Percentiles rank a stretch among this genome's conserved stretches.
Evolutionary conservation across 2,113 vertebrate genomes (phyloP).

Genomic region (Saccopteryx leptura): DNA sequence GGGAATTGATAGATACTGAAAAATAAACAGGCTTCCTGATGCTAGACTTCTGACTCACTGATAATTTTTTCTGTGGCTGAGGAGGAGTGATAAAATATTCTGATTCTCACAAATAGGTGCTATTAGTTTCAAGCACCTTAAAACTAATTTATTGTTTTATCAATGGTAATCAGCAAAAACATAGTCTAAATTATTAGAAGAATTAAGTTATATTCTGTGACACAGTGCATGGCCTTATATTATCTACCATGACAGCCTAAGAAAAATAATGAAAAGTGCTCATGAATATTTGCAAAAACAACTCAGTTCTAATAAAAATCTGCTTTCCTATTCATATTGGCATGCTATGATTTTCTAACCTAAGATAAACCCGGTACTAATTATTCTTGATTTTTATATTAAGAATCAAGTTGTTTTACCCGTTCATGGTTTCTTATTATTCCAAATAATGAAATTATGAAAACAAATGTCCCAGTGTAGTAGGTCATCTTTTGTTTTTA

Average conservation of each 20-base stretch:
- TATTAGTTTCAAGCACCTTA: neutral
- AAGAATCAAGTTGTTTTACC: neutral
- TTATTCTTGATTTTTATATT: constrained; percentile 48
- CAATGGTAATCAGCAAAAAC: constrained; percentile 26
- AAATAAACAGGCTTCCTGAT: neutral
- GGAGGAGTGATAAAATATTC: neutral
- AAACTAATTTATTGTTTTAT: neutral
- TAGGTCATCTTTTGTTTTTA: neutral
- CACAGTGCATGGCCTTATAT: neutral
- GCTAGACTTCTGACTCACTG: neutral
- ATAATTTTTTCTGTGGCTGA: neutral
- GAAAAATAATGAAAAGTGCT: constrained; percentile 19
- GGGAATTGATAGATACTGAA: neutral
- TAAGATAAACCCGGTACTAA: neutral
- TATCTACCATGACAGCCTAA: neutral
- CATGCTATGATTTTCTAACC: constrained; percentile 4
- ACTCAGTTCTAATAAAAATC: neutral
- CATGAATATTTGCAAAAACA: neutral
- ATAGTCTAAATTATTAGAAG: constrained; percentile 37
- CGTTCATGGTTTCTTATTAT: neutral
- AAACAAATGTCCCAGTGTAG: neutral
- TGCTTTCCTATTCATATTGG: neutral
- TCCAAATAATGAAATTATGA: neutral
- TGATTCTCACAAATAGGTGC: neutral
- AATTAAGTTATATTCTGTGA: constrained; percentile 9